Evolutionary conservation across 2,113 vertebrate genomes (phyloP), one percentile per base, ranked within the genome.

Genomic region (Petroica traversi): DNA sequence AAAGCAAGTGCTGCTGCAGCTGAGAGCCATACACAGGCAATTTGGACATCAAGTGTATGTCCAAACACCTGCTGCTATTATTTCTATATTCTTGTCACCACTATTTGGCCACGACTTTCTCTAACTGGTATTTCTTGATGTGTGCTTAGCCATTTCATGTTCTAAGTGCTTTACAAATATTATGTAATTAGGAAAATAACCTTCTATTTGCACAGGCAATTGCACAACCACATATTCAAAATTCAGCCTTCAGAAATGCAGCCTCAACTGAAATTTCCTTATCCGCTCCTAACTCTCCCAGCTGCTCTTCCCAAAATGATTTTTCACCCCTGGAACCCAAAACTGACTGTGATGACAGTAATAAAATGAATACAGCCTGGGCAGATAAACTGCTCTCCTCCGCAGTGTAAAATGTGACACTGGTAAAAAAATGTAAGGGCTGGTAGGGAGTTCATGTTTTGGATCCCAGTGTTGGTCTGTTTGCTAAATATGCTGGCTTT

Each of bases 181-280:
- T 88, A 93, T 81, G 82, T 93, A 90, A 96, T 95, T 94, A 96
- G 72, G 88, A 86, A 95, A 96, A 92, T 90, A 96, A 81, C 68
- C 49, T 69, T 75, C 38, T 93, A 55, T 95, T 95, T 96, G 83
- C 45, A 28, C 79, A 93, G 88, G 90, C 72, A 96, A 80, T 95
- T 95, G 88, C 88, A 93, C 88, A 96, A 90, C 90, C 90, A 57
- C 72, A 31, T 41, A 63, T 92, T 94, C 72, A 93, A 69, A 96
- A 96, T 84, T 64, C 45, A 85, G 52, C 76, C 86, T 87, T 92
- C 38, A 62, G 66, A 52, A 84, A 78, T 16, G n/a, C 57, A 74
- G 68, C 67, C 68, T 72, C 28, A 63, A 85, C 64, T 66, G 54
- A 89, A 76, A 92, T 86, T 79, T 85, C 66, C 58, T 88, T 91